Evolutionary conservation across 2,888 invertebrate species (phyloP).

Genomic region (Habrosyne pyritoides): DNA sequence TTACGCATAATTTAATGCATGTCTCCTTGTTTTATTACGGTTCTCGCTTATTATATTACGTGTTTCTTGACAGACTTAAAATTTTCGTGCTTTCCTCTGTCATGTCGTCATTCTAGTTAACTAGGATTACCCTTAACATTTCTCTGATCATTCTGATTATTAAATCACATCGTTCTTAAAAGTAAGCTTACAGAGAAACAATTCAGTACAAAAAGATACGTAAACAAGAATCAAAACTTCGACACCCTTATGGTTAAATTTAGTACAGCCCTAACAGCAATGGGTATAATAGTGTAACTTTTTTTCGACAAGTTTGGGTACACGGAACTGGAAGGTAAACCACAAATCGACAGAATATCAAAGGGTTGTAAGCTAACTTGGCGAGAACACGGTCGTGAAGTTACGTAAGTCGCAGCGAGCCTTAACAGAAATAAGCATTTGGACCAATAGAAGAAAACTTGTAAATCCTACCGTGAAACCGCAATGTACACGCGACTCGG

Average conservation of each 20-base stretch:
- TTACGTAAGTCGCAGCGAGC: constrained; percentile 50
- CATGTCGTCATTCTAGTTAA: too few species aligned
- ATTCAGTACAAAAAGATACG: too few species aligned
- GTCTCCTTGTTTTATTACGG: constrained; percentile 48
- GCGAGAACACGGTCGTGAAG: constrained; percentile 53
- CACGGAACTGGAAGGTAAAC: constrained; percentile 40
- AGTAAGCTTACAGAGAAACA: too few species aligned
- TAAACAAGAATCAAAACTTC: background rate
- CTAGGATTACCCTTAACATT: background rate
- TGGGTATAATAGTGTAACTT: constrained; percentile 2
- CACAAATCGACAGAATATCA: constrained; percentile 58
- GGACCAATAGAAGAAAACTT: constrained; percentile 75
- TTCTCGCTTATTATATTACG: constrained; percentile 14
- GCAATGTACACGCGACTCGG: constrained; percentile 63
- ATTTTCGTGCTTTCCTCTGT: background rate
- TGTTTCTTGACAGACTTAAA: background rate
- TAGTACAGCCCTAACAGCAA: background rate
- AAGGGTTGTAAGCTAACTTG: constrained; percentile 57
- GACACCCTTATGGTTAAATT: background rate
- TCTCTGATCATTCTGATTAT: background rate
- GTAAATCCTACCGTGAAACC: constrained; percentile 69
- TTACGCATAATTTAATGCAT: constrained; percentile 60
- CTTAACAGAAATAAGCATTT: constrained; percentile 66
- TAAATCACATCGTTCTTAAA: too few species aligned
- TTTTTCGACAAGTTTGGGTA: background rate